phyloP scores from a whole-genome alignment of 2,888 invertebrate species.

The Timema podura region DNA sequence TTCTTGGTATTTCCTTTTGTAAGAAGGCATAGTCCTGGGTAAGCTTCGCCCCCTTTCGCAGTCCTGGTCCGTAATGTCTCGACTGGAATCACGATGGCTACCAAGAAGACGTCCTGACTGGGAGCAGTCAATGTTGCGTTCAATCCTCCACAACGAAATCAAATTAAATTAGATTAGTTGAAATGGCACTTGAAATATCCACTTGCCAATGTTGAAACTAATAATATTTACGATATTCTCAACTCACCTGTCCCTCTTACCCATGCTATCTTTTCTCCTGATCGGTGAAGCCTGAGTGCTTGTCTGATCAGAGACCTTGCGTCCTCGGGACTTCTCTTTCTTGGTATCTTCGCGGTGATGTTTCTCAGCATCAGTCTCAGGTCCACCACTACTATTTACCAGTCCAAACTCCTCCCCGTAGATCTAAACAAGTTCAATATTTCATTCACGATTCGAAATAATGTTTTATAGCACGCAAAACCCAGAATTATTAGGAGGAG shows the following conservation, averaged over 20 bases:
- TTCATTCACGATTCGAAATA: no score
- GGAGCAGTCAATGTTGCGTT: constrained; percentile 50
- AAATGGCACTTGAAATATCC: constrained; percentile 41
- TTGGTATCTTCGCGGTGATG: constrained; percentile 43
- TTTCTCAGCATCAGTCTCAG: constrained; percentile 36
- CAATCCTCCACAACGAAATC: constrained; percentile 37
- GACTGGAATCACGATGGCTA: constrained; percentile 49
- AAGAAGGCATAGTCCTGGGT: constrained; percentile 34
- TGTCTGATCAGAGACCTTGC: constrained; percentile 77
- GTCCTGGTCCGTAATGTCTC: constrained; percentile 52
- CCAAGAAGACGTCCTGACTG: constrained; percentile 47
- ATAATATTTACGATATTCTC: neutral
- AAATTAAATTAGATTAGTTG: constrained; percentile 29
- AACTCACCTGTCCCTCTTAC: constrained; percentile 60
- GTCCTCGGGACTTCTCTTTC: constrained; percentile 47
- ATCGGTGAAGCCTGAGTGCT: constrained; percentile 76
- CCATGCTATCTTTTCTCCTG: constrained; percentile 70
- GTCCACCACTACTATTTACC: constrained; percentile 2
- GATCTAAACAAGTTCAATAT: constrained; percentile 48
- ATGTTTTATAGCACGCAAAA: no score
- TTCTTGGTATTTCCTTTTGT: constrained; percentile 38
- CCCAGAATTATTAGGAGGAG: no score
- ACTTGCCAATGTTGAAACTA: neutral
- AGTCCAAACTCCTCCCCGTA: constrained; percentile 83
- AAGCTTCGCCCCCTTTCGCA: constrained; percentile 40